A percentile compares a stretch with the other conserved stretches of the same genome.
These are phyloP conservation scores for Myotis yumanensis DNA, from an alignment of 2,113 vertebrate species.

Conservation along the genomic window DNA sequence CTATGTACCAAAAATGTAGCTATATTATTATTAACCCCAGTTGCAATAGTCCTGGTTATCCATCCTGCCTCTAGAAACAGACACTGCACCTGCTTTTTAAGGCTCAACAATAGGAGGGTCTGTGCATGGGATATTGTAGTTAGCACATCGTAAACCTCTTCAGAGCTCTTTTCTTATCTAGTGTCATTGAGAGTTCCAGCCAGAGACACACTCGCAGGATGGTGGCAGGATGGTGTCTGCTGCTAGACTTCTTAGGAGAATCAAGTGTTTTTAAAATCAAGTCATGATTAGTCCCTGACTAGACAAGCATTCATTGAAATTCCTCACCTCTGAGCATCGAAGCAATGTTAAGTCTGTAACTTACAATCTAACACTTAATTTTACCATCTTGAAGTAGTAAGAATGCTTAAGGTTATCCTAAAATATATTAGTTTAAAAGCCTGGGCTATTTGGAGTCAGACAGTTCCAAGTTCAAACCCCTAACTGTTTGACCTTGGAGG, in stretches of 20 bases:
- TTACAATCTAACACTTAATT: background rate
- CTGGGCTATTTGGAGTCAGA: background rate
- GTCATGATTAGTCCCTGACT: background rate
- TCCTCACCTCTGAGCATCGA: background rate
- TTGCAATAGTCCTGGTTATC: background rate
- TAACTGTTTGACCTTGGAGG: background rate
- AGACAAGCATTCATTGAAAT: slow-evolving; percentile 10
- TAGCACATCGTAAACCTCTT: slow-evolving; percentile 42
- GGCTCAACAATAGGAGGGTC: background rate
- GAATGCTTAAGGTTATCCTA: background rate
- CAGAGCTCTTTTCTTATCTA: slow-evolving; percentile 41
- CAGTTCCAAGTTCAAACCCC: background rate
- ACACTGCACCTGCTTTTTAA: slow-evolving; percentile 11
- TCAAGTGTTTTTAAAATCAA: slow-evolving; percentile 39
- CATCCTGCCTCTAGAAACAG: background rate
- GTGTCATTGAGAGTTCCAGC: slow-evolving; percentile 5
- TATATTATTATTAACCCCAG: background rate
- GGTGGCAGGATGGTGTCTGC: background rate
- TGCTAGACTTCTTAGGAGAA: slow-evolving; percentile 13
- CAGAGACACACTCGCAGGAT: background rate
- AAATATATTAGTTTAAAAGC: background rate
- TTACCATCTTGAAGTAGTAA: slow-evolving; percentile 49
- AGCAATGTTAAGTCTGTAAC: background rate
- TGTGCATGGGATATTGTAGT: background rate
- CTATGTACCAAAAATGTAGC: background rate